Percentiles rank a stretch among this genome's conserved stretches.
Conservation (phyloP, 2,797 vertebrate genomes). For the Gymnocypris eckloni region DNA sequence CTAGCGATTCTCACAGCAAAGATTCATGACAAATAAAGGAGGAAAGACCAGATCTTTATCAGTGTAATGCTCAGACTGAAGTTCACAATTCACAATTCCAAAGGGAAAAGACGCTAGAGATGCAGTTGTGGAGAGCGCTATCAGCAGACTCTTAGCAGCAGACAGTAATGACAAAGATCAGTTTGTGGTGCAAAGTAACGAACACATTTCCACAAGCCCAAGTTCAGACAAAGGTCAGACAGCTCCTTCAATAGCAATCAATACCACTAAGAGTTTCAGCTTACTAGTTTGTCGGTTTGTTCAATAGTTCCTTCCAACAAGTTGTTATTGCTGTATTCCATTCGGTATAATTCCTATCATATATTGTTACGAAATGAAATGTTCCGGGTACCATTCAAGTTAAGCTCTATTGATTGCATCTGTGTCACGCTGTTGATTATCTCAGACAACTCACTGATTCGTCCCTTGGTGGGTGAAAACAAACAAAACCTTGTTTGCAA, state of each 20-base stretch:
- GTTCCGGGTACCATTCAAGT: not conserved
- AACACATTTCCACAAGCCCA: conserved; percentile 7
- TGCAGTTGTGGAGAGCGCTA: conserved; percentile 19
- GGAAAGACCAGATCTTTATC: conserved; percentile 7
- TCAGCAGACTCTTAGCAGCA: not conserved
- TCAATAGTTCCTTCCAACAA: conserved; percentile 11
- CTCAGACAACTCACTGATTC: not conserved
- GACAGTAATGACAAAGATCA: conserved; percentile 19
- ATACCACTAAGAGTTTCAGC: conserved; percentile 16
- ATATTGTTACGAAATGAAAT: not conserved
- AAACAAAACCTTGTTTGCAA: not conserved
- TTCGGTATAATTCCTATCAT: not conserved
- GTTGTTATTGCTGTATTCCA: not conserved
- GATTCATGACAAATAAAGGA: conserved; percentile 20
- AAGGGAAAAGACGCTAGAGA: not conserved
- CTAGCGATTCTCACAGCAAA: conserved; percentile 20
- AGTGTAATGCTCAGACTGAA: not conserved
- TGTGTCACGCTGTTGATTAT: not conserved
- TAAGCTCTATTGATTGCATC: not conserved
- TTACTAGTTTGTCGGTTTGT: conserved; percentile 10
- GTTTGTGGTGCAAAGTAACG: not conserved
- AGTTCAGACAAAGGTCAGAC: conserved; percentile 44
- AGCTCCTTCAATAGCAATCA: conserved; percentile 16
- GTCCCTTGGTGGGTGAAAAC: not conserved
- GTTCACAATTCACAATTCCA: conserved; percentile 26